Base-by-base conservation (phyloP, 2,113 vertebrate genomes). In the Macquaria australasica region DNA sequence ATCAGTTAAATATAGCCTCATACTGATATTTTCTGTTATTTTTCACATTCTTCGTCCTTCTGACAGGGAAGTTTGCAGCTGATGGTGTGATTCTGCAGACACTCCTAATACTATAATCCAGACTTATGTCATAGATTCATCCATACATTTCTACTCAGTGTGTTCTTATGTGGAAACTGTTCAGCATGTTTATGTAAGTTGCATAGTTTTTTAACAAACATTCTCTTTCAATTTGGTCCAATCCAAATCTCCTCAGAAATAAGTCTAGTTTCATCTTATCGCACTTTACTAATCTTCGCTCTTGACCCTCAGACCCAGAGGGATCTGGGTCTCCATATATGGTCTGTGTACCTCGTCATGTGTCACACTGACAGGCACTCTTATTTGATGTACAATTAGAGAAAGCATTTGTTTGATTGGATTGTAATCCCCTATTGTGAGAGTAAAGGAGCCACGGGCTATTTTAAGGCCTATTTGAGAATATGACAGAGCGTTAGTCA, bases 341-440 rank as follows among this genome's bases (percentile, higher is more conserved):
- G 66, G 56, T 79, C 56, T 62, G n/a, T 73, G 56, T 69, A 45
- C 73, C 43, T 76, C 67, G 79, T 25, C 58, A 68, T 59, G 67
- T 50, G 39, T 63, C 78, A n/a, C 68, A 67, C 83, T 77, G 85
- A 86, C 85, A 79, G 81, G 81, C 89, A 80, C 87, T 93, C 80
- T 84, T 91, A 86, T 85, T 79, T 93, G 83, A 92, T 90, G 82
- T 90, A 91, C 89, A 94, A 91, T 93, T 92, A 91, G 89, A 86
- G 50, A 88, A 83, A 88, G 89, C 94, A 93, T 93, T 96, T 95
- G 85, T 88, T 77, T 91, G 95, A 95, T 95, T 95, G 94, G 77
- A 94, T 79, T 73, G 62, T 95, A 96, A 96, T 96, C 95, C 93
- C 43, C 51, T 67, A 77, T 89, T 87, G 84, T 88, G 83, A 87